phyloP scores from a whole-genome alignment of 2,888 invertebrate genomes.

The Drosophila trichaetosa region DNA sequence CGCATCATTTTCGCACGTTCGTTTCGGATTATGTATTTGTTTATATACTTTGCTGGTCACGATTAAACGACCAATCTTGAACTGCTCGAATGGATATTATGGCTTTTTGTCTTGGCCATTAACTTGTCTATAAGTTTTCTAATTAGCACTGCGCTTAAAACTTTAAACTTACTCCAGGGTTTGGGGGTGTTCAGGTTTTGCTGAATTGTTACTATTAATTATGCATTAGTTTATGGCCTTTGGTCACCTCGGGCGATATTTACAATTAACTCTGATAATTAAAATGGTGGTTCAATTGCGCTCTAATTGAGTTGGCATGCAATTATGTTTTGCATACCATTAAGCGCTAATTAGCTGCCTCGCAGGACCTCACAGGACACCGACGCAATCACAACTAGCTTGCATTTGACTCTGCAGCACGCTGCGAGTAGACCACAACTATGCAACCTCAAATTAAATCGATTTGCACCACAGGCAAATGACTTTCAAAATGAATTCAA shows the following conservation, averaged over 20 bases:
- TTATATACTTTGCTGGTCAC: conserved; percentile 64
- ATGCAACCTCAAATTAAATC: conserved; percentile 28
- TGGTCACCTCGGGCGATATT: conserved; percentile 12
- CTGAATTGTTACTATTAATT: conserved; percentile 48
- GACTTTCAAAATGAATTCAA: background rate
- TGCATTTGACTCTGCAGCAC: conserved; percentile 1
- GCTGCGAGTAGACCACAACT: conserved; percentile 1
- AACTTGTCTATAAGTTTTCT: conserved; percentile 63
- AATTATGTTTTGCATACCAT: conserved; percentile 60
- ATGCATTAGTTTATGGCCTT: conserved; percentile 39
- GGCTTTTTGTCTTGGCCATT: conserved; percentile 25
- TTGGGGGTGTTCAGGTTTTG: background rate
- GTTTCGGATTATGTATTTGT: conserved; percentile 40
- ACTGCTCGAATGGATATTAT: conserved; percentile 9
- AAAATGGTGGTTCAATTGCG: conserved; percentile 52
- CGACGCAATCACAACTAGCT: conserved; percentile 15
- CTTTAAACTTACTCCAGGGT: conserved; percentile 43
- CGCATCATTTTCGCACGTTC: conserved; percentile 66
- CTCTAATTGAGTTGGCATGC: conserved; percentile 62
- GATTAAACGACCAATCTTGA: conserved; percentile 49
- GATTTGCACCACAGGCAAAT: conserved; percentile 21
- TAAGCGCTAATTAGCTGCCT: conserved; percentile 36
- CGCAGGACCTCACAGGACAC: background rate
- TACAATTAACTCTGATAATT: conserved; percentile 44
- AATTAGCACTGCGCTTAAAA: conserved; percentile 66